Evolutionary conservation across 2,888 invertebrate species (phyloP), one percentile per base, ranked within the genome.

Genomic region (Phortica magna): DNA sequence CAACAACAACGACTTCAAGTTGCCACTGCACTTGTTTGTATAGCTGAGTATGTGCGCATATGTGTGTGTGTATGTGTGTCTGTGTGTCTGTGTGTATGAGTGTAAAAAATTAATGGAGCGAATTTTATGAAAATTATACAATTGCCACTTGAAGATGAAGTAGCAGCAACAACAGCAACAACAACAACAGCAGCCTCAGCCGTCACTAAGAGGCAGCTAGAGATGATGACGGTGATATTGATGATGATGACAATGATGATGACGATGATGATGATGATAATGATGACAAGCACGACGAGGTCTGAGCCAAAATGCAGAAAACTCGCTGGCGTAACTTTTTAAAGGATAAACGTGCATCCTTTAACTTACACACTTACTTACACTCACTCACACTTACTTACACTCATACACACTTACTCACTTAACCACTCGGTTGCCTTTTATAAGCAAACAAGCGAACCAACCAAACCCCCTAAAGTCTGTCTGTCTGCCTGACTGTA

Each of bases 101-200:
- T 70, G 42, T 39, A 17, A 19, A 43, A 59, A 71, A 75, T 75
- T 65, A 74, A 74, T 74, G 74, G 67, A 74, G 65, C 67, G 55
- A 53, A 65, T 53, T 65, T 55, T 74, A 53, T 74, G 67, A 67
- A 74, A 74, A 57, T 59, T 68, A 17, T 68, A 68, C 68, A 68
- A 68, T 68, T 68, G 48, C 48, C 43, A 43, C 42, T 42, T 22
- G 19, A 19, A 68, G 68, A 4, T 68, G 68, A 42, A 43, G 68
- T 19, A 22, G 61, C 22, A 22, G 7, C 17, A 55, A 55, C 55
- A 55, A 55, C 31, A 31, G 31, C 31, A 31, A 31, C 31, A 31
- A 31, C 31, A 31, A 31, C 31, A 31, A 31, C 31, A 31, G 48
- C 48, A 48, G 48, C 10, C 48, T 12, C 48, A 9, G 48, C 48